Evolutionary conservation across 2,888 invertebrate genomes (phyloP).

Genomic region (Chamaedrilus cognettii): DNA sequence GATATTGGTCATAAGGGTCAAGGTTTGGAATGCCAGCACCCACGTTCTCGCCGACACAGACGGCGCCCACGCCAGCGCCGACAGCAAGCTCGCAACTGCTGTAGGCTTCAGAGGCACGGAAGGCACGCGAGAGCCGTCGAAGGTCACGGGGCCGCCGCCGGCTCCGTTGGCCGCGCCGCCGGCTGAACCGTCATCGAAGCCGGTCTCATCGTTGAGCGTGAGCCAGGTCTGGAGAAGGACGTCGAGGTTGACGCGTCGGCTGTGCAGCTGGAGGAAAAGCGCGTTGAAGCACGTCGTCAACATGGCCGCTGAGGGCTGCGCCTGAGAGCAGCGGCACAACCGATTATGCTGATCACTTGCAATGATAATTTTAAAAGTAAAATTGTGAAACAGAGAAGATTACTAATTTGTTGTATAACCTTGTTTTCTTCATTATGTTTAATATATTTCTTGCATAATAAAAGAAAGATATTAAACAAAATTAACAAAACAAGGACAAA

Average conservation of each 20-base stretch:
- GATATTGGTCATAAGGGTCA: conserved; percentile 74
- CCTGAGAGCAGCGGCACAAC: too few species aligned
- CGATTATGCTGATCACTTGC: too few species aligned
- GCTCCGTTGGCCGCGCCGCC: conserved; percentile 10
- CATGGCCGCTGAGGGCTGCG: conserved; percentile 63
- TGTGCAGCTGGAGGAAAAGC: conserved; percentile 65
- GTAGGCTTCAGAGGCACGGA: conserved; percentile 60
- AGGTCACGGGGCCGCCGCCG: conserved; percentile 42
- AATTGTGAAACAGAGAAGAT: too few species aligned
- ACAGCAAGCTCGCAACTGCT: conserved; percentile 69
- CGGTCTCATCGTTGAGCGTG: conserved; percentile 72
- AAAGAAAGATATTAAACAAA: too few species aligned
- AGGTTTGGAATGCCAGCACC: conserved; percentile 76
- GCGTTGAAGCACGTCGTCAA: conserved; percentile 72
- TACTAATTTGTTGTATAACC: too few species aligned
- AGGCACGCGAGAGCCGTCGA: conserved; percentile 60
- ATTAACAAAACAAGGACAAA: too few species aligned
- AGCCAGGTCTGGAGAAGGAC: conserved; percentile 84
- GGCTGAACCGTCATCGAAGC: conserved; percentile 42
- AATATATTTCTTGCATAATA: too few species aligned
- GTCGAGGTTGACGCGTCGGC: conserved; percentile 75
- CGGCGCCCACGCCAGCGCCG: conserved; percentile 70
- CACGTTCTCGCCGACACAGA: conserved; percentile 73
- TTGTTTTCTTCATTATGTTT: too few species aligned
- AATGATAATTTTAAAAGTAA: too few species aligned